phyloP scores from a whole-genome alignment of 2,888 invertebrate genomes.

The Acleris literana region DNA sequence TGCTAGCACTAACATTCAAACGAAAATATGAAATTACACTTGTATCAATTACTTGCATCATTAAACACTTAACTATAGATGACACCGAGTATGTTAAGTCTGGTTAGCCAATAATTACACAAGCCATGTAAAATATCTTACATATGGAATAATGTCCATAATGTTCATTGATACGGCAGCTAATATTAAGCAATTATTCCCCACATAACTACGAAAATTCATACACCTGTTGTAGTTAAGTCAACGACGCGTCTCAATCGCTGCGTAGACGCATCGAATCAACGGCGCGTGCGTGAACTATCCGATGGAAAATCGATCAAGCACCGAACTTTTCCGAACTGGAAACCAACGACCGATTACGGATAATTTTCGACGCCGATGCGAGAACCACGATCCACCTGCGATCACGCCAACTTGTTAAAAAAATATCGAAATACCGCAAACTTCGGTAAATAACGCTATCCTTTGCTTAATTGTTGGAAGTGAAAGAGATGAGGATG shows the following conservation, averaged over 20 bases:
- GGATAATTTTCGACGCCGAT: conserved; percentile 65
- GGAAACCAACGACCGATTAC: conserved; percentile 74
- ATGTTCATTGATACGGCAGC: too few species aligned
- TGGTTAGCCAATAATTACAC: too few species aligned
- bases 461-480: conserved; percentile 6
- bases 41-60: too few species aligned
- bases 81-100: too few species aligned
- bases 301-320: conserved; percentile 79
- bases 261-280: conserved; percentile 62
- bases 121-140: too few species aligned
- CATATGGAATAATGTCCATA: too few species aligned
- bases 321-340: conserved; percentile 65
- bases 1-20: too few species aligned
- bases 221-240: conserved; percentile 1
- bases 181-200: not conserved
- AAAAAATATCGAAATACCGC: conserved; percentile 5
- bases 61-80: too few species aligned
- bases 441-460: conserved; percentile 14
- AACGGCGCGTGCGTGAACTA: conserved; percentile 78
- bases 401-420: conserved; percentile 52
- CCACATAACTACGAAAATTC: not conserved
- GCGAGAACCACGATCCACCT: conserved; percentile 76
- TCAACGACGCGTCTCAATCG: conserved; percentile 50
- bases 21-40: too few species aligned
- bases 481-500: conserved; percentile 14